Evolutionary conservation across 2,797 vertebrate genomes (phyloP), one percentile per base, ranked within the genome.

Genomic region (Sebastes diploproa): DNA sequence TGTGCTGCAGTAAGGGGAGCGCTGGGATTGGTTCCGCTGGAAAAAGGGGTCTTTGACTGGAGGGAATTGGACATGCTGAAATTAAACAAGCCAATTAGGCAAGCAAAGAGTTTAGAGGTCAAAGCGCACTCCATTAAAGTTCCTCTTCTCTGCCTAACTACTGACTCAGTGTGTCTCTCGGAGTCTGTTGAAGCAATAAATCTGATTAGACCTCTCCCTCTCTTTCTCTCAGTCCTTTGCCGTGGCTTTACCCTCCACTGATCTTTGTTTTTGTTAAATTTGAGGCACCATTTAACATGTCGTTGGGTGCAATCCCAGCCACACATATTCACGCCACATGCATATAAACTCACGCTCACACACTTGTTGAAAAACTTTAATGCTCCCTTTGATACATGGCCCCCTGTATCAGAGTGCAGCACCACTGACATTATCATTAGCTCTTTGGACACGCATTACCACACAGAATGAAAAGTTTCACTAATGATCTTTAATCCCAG

Each of bases 71-170:
- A 89, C 85, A 88, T 82, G 88, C 82, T 86, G 81, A 94, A 93
- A 93, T 93, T 88, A 95, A 94, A 94, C 81, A 86, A 94, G 81
- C 91, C 92, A 94, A 94, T 94, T 95, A 94, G 87, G 83, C 88
- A 77, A 90, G 88, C 82, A 77, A 72, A 87, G 88, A 91, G 91
- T 92, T 92, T 90, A 88, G 86, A 92, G 91, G 92, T 94, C 92
- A 91, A 88, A 85, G 81, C 82, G 16, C 78, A 82, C 80, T 90
- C 90, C 86, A 91, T 92, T 90, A 85, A 91, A 90, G 83, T 88
- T 85, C 68, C 79, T 78, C 80, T 78, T 90, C 83, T 85, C 83
- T 81, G 83, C 79, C 86, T 82, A 84, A 88, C 85, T 83, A 75
- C 86, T 77, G 82, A 88, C 84, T 82, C 84, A 67, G 76, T 86